A percentile compares a stretch with the other conserved stretches of the same genome.
These are phyloP conservation scores for Hippoglossus stenolepis DNA, from an alignment of 2,113 vertebrate genomes.

Conservation along the genomic window DNA sequence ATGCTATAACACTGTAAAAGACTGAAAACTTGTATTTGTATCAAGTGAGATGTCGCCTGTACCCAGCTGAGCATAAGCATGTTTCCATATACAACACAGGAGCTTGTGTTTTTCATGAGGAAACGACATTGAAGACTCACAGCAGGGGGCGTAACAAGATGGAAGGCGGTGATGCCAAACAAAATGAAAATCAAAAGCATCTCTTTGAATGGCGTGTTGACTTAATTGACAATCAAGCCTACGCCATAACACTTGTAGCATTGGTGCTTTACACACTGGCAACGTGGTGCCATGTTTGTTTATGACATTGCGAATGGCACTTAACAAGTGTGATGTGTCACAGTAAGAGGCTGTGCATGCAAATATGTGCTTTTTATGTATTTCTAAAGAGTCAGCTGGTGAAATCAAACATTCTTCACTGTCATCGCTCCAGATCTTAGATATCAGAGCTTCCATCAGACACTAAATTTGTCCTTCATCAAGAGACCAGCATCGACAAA, in stretches of 20 bases:
- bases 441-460: neutral
- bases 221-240: neutral
- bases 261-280: slow-evolving; percentile 4
- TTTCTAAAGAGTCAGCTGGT: neutral
- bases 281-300: slow-evolving; percentile 15
- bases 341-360: neutral
- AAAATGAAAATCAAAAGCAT: neutral
- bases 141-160: neutral
- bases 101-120: neutral
- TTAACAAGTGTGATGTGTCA: slow-evolving; percentile 14
- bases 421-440: slow-evolving; percentile 1
- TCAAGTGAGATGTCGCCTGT: neutral
- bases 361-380: slow-evolving; percentile 13
- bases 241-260: neutral
- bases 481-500: neutral
- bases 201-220: neutral
- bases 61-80: neutral
- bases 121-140: neutral
- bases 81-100: neutral
- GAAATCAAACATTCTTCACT: neutral
- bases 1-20: neutral
- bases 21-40: neutral
- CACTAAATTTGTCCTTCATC: slow-evolving; percentile 12
- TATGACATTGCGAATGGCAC: slow-evolving; percentile 3
- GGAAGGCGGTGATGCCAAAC: slow-evolving; percentile 10